Base-by-base conservation (phyloP, 1,140 invertebrate species). In the Drosophila sulfurigaster region DNA sequence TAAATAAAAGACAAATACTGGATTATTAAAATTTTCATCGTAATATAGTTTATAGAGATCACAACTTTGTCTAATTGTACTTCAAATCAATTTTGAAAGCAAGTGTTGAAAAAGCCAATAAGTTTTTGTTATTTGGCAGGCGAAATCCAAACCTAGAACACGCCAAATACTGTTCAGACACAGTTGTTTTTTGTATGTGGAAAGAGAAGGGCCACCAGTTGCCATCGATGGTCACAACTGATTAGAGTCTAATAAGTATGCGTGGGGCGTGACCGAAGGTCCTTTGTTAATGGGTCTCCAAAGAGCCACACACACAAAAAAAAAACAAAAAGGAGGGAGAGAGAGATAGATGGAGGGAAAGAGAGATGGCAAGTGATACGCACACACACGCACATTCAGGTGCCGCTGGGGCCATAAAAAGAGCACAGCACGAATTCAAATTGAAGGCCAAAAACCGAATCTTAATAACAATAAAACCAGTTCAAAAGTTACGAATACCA, bases 181-280 rank as follows among this genome's bases (percentile, higher is more conserved):
- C n/a, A 30, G 4, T n/a, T 41, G 16, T n/a, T 5, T 15, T 35
- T 16, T 25, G 38, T 0, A n/a, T 20, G 51, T 5, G 2, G 16
- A 5, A 10, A 11, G 20, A 20, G 3, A 10, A 20, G n/a, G 60
- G 54, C 76, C 82, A 87, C 79, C 76, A 88, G 82, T 88, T 88
- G 82, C 80, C 79, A 66, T 87, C 73, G 77, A 78, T 82, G 82
- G 69, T 75, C 82, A 78, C 80, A 83, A 88, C 83, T 89, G 83
- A 88, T 88, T 88, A 89, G 77, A 83, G 83, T 78, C 83, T 88
- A 88, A 88, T 88, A 88, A 88, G 83, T 88, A 88, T 88, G 80
- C 83, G 80, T 83, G 69, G 82, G 80, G 85, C 83, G 77, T 87
- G 82, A 82, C 77, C 79, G 45, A 69, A 51, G 46, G 64, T 52